Conservation (phyloP, 2,113 vertebrate species). For the Pycnonotus jocosus region DNA sequence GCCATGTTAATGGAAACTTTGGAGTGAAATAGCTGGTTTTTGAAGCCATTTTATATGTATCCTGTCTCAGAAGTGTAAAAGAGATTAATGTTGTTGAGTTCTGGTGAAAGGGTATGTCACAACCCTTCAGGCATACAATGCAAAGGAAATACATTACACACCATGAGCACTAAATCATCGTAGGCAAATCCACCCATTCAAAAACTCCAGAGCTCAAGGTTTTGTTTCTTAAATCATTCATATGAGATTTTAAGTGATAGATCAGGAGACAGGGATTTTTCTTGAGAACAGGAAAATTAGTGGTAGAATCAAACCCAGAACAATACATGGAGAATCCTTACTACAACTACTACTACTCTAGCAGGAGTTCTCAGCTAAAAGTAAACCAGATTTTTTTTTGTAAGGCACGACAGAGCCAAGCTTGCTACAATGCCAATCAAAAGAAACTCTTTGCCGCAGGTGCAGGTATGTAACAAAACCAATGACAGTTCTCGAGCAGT, state of each 20-base stretch:
- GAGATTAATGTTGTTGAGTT: not conserved
- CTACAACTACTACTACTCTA: not conserved
- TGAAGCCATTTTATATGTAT: not conserved
- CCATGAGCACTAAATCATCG: not conserved
- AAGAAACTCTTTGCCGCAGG: not conserved
- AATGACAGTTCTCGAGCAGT: not conserved
- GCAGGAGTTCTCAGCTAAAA: not conserved
- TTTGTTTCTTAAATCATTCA: not conserved
- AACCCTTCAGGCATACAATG: not conserved
- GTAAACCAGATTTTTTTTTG: not conserved
- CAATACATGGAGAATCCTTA: not conserved
- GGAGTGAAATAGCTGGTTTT: not conserved
- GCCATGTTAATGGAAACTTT: not conserved
- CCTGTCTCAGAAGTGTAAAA: not conserved
- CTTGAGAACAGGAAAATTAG: not conserved
- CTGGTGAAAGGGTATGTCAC: not conserved
- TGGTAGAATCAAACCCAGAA: not conserved
- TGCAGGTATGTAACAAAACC: not conserved
- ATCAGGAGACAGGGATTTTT: not conserved
- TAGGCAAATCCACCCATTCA: not conserved
- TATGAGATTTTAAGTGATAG: not conserved
- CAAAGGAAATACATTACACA: not conserved
- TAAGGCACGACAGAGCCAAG: not conserved
- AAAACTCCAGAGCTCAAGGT: not conserved
- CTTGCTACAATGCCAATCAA: not conserved